These are phyloP conservation scores for Takifugu flavidus DNA, from an alignment of 2,113 vertebrate species.

Conservation along the genomic window DNA sequence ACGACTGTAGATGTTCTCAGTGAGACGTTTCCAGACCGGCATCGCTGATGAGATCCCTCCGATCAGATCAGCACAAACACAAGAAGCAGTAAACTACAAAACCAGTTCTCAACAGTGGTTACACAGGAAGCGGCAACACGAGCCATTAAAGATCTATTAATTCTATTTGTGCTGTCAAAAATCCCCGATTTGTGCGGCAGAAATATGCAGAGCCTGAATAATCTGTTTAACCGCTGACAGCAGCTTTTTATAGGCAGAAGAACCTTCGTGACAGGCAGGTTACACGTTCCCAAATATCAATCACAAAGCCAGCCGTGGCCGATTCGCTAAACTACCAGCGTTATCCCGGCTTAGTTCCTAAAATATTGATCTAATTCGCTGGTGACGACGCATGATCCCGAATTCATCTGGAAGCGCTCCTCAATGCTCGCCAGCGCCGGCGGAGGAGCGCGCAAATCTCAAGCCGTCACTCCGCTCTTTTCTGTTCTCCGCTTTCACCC, in stretches of 20 bases:
- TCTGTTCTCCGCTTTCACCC: constrained; percentile 20
- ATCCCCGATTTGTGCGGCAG: background rate
- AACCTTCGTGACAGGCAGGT: constrained; percentile 7
- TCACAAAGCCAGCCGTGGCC: background rate
- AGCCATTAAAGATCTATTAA: background rate
- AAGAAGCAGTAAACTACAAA: background rate
- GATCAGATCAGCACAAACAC: too few relatives aligned
- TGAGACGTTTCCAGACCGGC: background rate
- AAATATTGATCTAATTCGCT: constrained; percentile 47
- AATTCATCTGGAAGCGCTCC: constrained; percentile 25
- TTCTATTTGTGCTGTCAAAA: background rate
- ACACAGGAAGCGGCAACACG: too few relatives aligned
- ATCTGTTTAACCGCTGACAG: constrained; percentile 1
- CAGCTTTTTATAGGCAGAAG: background rate
- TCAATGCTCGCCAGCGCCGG: constrained; percentile 23
- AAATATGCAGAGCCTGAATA: constrained; percentile 12
- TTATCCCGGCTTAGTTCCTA: constrained; percentile 10
- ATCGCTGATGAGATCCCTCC: background rate
- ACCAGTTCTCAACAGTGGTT: too few relatives aligned
- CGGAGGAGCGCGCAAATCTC: constrained; percentile 4
- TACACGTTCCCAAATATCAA: background rate
- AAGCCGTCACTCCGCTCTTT: constrained; percentile 33
- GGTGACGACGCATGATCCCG: constrained; percentile 21
- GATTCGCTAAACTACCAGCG: constrained; percentile 14
- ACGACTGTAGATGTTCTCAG: background rate